These are phyloP conservation scores for Hemicentrotus pulcherrimus DNA, from an alignment of 35 echinoderm and acorn worm species.

Conservation along the genomic window DNA sequence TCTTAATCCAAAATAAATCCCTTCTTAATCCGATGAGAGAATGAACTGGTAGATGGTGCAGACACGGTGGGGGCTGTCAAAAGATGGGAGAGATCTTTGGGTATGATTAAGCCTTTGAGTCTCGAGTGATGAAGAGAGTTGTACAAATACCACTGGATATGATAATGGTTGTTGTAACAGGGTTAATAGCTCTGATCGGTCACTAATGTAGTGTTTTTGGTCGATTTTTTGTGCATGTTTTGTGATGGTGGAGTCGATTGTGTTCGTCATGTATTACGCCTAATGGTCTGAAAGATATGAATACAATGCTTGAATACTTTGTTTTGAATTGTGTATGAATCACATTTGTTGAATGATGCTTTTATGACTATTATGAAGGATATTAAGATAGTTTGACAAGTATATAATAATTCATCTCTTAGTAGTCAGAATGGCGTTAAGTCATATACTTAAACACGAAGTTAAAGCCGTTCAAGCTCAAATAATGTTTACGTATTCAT, in stretches of 20 bases:
- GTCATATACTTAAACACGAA: too few species aligned
- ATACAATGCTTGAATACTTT: too few species aligned
- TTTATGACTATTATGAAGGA: too few species aligned
- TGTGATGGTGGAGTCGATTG: not conserved
- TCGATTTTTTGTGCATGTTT: not conserved
- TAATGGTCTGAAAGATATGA: not conserved
- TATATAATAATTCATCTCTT: too few species aligned
- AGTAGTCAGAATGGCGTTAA: too few species aligned
- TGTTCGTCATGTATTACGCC: not conserved
- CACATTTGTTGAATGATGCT: not conserved
- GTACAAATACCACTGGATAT: not conserved
- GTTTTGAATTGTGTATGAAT: not conserved
- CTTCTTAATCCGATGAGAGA: not conserved
- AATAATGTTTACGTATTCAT: too few species aligned
- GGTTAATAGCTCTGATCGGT: not conserved
- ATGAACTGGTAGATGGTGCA: not conserved
- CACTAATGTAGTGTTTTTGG: not conserved
- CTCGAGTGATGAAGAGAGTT: not conserved
- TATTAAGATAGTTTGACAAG: too few species aligned
- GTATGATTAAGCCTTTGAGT: not conserved
- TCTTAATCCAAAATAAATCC: constrained; percentile 11
- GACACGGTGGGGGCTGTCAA: not conserved
- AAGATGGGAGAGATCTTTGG: not conserved
- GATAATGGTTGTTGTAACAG: not conserved
- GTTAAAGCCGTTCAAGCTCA: too few species aligned